Evolutionary conservation across 2,113 vertebrate species (phyloP).

Genomic region (Forbesichthys papilliferus): DNA sequence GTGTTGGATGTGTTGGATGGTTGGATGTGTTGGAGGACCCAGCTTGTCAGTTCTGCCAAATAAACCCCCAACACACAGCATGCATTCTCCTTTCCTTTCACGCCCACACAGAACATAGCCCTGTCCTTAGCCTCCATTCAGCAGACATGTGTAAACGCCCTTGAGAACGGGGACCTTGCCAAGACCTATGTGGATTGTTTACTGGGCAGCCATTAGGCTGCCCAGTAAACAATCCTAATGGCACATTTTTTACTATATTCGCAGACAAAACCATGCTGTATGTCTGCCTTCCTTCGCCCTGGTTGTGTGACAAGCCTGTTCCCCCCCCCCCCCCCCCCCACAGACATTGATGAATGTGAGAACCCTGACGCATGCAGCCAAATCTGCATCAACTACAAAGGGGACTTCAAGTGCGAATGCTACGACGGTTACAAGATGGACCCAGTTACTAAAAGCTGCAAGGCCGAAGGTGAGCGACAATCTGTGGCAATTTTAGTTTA

Average conservation of each 20-base stretch:
- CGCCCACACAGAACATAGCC: constrained; percentile 20
- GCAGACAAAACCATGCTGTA: too few species aligned
- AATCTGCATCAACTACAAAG: constrained; percentile 97
- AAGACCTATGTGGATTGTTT: too few species aligned
- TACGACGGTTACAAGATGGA: constrained; percentile 95
- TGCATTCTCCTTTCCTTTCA: constrained; percentile 2
- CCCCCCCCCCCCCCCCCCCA: constrained; percentile 1
- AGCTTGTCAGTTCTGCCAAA: constrained; percentile 5
- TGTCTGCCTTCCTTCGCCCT: not conserved
- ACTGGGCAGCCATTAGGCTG: too few species aligned
- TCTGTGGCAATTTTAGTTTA: not conserved
- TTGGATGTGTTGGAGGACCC: constrained; percentile 8
- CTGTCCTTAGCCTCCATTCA: too few species aligned
- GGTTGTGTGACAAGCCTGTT: not conserved
- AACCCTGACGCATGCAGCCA: constrained; percentile 92
- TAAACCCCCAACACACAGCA: too few species aligned
- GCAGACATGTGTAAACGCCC: constrained; percentile 5
- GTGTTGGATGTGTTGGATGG: not conserved
- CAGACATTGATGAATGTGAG: constrained; percentile 95
- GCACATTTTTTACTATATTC: too few species aligned
- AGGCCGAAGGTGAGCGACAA: constrained; percentile 86
- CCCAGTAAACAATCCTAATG: too few species aligned
- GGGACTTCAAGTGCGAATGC: constrained; percentile 95
- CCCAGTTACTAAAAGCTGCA: constrained; percentile 90
- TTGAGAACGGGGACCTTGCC: not conserved